Evolutionary conservation across 2,888 invertebrate species (phyloP).

Genomic region (Strigamia crassipes): DNA sequence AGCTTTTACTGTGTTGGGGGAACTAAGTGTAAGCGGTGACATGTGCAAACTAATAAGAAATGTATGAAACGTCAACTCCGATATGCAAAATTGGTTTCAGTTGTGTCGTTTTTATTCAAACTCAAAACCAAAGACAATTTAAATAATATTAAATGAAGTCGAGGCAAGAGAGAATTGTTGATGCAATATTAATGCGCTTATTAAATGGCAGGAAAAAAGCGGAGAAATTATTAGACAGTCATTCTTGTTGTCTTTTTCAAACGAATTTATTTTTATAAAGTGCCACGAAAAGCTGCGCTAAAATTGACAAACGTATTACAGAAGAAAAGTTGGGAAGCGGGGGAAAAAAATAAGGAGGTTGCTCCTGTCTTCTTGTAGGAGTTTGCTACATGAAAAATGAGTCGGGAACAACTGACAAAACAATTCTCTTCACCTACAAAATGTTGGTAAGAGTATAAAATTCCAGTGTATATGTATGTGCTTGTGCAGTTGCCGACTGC

Average conservation of each 20-base stretch:
- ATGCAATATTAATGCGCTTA: not conserved
- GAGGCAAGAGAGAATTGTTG: not conserved
- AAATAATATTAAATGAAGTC: constrained; percentile 1
- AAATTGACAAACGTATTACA: not conserved
- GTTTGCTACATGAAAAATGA: constrained; percentile 21
- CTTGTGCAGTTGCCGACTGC: constrained; percentile 21
- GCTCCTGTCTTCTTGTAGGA: not conserved
- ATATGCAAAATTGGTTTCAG: constrained; percentile 10
- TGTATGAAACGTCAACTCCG: not conserved
- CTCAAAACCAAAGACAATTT: constrained; percentile 15
- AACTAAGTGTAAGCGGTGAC: constrained; percentile 21
- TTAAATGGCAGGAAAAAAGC: not conserved
- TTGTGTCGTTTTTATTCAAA: constrained; percentile 1
- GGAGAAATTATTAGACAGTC: not conserved
- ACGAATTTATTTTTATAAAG: not conserved
- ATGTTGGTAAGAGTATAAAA: constrained; percentile 16
- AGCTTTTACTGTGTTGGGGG: not conserved
- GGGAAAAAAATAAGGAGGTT: not conserved
- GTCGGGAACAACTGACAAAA: constrained; percentile 21
- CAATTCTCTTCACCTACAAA: constrained; percentile 21
- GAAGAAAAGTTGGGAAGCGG: not conserved
- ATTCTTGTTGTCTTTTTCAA: not conserved
- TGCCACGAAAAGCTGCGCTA: constrained; percentile 4
- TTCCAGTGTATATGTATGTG: constrained; percentile 21
- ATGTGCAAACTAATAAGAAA: constrained; percentile 21